Percentiles rank a stretch among this genome's conserved stretches.
Evolutionary conservation across 53 echinoderm and acorn worm genomes (phyloP).

Genomic region (Patiria pectinifera): DNA sequence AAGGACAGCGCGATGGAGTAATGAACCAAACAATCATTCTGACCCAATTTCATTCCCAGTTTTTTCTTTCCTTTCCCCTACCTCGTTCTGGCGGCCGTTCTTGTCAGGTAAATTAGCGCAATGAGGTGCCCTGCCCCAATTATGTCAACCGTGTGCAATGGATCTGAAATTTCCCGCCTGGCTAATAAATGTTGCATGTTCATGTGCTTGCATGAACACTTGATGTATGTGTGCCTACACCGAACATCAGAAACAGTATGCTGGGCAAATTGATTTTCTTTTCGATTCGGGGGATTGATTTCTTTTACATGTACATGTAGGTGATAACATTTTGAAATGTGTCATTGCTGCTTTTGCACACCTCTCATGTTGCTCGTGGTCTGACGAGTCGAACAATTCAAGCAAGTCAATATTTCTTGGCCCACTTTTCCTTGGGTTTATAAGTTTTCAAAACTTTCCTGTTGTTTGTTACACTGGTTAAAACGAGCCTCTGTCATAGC

Average conservation of each 20-base stretch:
- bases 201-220: not conserved
- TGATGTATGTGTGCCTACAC: not conserved
- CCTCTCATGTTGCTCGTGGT: not conserved
- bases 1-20: constrained; percentile 1
- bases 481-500: too few species aligned
- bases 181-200: not conserved
- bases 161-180: constrained; percentile 33
- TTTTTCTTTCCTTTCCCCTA: not conserved
- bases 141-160: constrained; percentile 37
- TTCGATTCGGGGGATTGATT: not conserved
- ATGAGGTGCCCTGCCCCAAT: constrained; percentile 17
- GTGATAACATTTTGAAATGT: too few species aligned
- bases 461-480: too few species aligned
- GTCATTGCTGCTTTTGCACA: too few species aligned
- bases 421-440: too few species aligned
- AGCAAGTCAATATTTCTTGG: too few species aligned
- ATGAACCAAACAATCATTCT: constrained; percentile 10
- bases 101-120: constrained; percentile 25
- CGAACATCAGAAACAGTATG: not conserved
- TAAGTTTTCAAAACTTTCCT: too few species aligned
- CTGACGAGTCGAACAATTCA: not conserved
- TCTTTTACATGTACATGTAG: not conserved
- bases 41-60: constrained; percentile 7
- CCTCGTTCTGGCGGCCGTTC: not conserved
- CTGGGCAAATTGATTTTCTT: not conserved